phyloP scores from a whole-genome alignment of 2,888 invertebrate species.

The Ectemnius cavifrons region DNA sequence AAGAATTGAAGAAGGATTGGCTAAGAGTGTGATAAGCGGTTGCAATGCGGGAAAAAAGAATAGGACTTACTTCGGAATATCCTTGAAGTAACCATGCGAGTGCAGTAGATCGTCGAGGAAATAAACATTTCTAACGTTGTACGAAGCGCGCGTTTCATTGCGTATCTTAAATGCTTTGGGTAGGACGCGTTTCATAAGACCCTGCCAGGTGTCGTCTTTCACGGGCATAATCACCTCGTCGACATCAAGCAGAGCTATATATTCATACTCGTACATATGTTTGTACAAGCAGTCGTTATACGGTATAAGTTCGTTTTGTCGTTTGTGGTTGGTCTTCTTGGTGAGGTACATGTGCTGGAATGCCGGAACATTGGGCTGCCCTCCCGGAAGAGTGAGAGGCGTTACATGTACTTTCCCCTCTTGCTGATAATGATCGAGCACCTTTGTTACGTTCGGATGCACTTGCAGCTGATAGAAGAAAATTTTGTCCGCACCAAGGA shows the following conservation, averaged over 20 bases:
- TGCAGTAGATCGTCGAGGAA: conserved; percentile 93
- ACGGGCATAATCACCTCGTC: conserved; percentile 97
- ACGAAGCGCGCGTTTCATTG: conserved; percentile 86
- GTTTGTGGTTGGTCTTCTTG: conserved; percentile 94
- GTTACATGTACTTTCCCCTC: conserved; percentile 87
- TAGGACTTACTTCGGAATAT: conserved; percentile 82
- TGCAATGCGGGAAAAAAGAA: not conserved
- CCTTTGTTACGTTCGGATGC: conserved; percentile 95
- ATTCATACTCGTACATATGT: conserved; percentile 93
- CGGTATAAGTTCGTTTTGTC: conserved; percentile 96
- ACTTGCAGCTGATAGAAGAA: conserved; percentile 93
- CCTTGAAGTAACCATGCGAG: conserved; percentile 88
- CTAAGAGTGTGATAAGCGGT: too few species aligned
- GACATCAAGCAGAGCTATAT: conserved; percentile 93
- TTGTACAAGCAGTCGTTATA: conserved; percentile 98
- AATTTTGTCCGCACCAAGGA: conserved; percentile 94
- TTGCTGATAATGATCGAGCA: conserved; percentile 83
- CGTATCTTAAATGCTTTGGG: conserved; percentile 84
- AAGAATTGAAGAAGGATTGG: too few species aligned
- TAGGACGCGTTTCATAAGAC: conserved; percentile 86
- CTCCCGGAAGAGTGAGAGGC: conserved; percentile 91
- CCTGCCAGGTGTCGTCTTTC: conserved; percentile 86
- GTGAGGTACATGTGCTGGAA: conserved; percentile 94
- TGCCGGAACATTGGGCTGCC: conserved; percentile 92
- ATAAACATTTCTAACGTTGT: conserved; percentile 95